Evolutionary conservation across 2,888 invertebrate genomes (phyloP), one percentile per base, ranked within the genome.

Genomic region (Petrolisthes manimaculis): DNA sequence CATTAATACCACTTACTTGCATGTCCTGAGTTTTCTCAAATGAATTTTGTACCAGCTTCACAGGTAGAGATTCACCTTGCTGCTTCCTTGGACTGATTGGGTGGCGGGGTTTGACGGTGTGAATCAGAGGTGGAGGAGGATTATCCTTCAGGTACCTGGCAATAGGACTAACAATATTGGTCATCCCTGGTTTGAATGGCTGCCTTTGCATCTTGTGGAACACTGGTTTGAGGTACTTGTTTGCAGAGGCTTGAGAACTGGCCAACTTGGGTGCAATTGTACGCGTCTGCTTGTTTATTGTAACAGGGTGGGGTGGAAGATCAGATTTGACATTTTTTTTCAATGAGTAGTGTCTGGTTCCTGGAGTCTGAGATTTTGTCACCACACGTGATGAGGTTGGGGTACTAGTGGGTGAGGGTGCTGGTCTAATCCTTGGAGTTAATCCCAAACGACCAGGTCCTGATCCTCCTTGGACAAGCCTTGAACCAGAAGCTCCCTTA

Each of bases 101-200:
- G 55, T 74, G 67, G 24, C 69, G 71, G 8, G 88, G 77, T 21
- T 84, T 88, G n/a, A 88, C 37, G n/a, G 81, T 88, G n/a, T 55
- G 56, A 3, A 88, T 8, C 4, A 85, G 51, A 1, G 84, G 80
- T 12, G 88, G 88, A 9, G 88, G 85, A 55, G 88, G 88, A 37
- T 88, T 85, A 14, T 82, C 82, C 69, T 69, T 82, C 9, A 88
- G 74, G 37, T 85, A 85, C 74, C 71, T 84, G 9, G 88, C 88
- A 53, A 88, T 24, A 5, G 88, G 88, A 53, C 88, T 88, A 5
- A 51, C 85, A 18, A 88, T 77, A 54, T 54, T 78, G 14, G 37
- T 82, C 54, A 54, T n/a, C 56, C 83, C 82, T 78, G 37, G 51
- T 51, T 81, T 81, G 12, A 80, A 56, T 8, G 24, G 80, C n/a